These are phyloP conservation scores for Proales similis DNA, from an alignment of 1,140 invertebrate species.

Conservation along the genomic window DNA sequence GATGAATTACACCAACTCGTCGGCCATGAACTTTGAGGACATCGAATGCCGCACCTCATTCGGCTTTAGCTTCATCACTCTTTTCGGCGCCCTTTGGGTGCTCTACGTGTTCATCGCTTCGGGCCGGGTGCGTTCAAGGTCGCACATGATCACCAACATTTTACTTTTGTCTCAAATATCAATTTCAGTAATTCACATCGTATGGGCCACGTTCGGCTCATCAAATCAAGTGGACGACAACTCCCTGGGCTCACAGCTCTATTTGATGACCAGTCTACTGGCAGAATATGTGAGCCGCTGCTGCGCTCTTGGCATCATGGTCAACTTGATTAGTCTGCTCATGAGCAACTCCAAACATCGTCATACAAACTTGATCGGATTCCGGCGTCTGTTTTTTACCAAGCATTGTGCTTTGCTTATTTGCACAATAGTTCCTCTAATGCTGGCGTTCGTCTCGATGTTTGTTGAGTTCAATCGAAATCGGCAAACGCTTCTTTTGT, in stretches of 20 bases:
- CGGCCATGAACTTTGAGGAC: slow-evolving; percentile 60
- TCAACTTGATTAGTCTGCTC: background rate
- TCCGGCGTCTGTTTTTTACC: too few relatives aligned
- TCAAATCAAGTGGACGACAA: too few relatives aligned
- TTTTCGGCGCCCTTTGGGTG: slow-evolving; percentile 55
- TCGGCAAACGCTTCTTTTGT: background rate
- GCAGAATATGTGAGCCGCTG: too few relatives aligned
- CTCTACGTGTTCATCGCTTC: slow-evolving; percentile 14
- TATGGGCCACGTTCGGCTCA: slow-evolving; percentile 40
- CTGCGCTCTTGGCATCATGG: background rate
- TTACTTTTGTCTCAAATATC: slow-evolving; percentile 16
- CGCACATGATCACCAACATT: slow-evolving; percentile 18
- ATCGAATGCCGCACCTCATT: slow-evolving; percentile 71
- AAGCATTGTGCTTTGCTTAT: too few relatives aligned
- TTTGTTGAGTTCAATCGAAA: background rate
- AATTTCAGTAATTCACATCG: slow-evolving; percentile 35
- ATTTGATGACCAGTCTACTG: too few relatives aligned
- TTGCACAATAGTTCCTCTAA: slow-evolving; percentile 11
- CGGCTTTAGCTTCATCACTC: slow-evolving; percentile 69
- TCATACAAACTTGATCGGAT: background rate
- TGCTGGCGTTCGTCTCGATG: background rate
- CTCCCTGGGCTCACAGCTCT: too few relatives aligned
- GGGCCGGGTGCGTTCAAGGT: slow-evolving; percentile 2
- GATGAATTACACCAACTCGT: slow-evolving; percentile 56
- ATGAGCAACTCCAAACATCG: background rate